Evolutionary conservation across 2,888 invertebrate genomes (phyloP).

Genomic region (Malachius bipustulatus): DNA sequence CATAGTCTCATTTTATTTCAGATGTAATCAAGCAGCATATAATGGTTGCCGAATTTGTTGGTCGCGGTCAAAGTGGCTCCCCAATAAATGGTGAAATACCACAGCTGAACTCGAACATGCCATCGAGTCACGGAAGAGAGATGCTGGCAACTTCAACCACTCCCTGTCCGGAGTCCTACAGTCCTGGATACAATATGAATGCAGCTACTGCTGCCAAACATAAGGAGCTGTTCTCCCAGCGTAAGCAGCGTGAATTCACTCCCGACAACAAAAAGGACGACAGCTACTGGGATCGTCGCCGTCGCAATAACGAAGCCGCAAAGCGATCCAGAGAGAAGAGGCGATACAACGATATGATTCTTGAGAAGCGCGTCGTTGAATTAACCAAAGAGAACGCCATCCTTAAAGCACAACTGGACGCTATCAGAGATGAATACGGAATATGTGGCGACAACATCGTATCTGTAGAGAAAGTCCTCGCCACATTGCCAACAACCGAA

Average conservation of each 20-base stretch:
- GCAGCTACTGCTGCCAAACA: constrained; percentile 46
- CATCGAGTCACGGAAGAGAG: constrained; percentile 37
- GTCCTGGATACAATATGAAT: constrained; percentile 40
- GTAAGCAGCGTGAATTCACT: constrained; percentile 92
- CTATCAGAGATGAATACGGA: constrained; percentile 86
- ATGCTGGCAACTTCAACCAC: constrained; percentile 33
- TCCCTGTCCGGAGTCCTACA: constrained; percentile 31
- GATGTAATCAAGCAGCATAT: constrained; percentile 50
- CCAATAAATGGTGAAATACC: constrained; percentile 58
- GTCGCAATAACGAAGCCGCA: constrained; percentile 95
- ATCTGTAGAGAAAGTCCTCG: constrained; percentile 79
- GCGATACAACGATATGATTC: constrained; percentile 90
- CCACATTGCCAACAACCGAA: constrained; percentile 72
- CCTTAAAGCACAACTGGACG: constrained; percentile 82
- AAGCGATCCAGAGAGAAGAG: constrained; percentile 94
- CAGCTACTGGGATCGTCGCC: constrained; percentile 92
- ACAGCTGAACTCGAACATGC: constrained; percentile 44
- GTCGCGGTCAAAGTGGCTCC: constrained; percentile 60
- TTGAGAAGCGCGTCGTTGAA: constrained; percentile 88
- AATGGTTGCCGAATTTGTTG: constrained; percentile 79
- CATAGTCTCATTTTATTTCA: constrained; percentile 26
- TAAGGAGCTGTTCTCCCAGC: constrained; percentile 76
- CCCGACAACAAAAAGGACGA: constrained; percentile 95
- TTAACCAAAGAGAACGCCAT: constrained; percentile 92
- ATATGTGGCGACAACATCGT: constrained; percentile 78